Evolutionary conservation across 1,140 invertebrate genomes (phyloP).

Genomic region (Bombus polaris): DNA sequence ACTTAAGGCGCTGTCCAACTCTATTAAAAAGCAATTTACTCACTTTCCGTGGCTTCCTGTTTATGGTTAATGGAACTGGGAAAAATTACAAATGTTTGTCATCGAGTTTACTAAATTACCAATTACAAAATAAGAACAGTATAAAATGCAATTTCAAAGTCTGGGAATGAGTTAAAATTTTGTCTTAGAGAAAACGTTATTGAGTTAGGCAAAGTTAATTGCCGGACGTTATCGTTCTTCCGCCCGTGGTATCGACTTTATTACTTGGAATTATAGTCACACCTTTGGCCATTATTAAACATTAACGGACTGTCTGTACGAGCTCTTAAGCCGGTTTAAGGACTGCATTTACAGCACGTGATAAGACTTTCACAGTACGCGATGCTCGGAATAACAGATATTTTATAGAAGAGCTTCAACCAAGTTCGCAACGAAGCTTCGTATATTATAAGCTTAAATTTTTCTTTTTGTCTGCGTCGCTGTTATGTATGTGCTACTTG

Average conservation of each 20-base stretch:
- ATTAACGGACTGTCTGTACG: slow-evolving; percentile 40
- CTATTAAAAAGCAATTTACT: not conserved
- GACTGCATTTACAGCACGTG: slow-evolving; percentile 38
- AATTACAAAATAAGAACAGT: not conserved
- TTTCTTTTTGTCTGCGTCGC: not conserved
- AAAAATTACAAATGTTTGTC: not conserved
- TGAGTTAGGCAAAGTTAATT: not conserved
- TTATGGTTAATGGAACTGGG: not conserved
- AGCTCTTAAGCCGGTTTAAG: slow-evolving; percentile 37
- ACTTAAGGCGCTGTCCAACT: not conserved
- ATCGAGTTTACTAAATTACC: not conserved
- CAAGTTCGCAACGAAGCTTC: not conserved
- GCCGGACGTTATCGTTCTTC: slow-evolving; percentile 4
- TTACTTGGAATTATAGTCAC: slow-evolving; percentile 29
- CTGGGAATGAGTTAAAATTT: not conserved
- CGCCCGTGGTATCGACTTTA: slow-evolving; percentile 19
- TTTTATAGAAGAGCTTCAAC: not conserved
- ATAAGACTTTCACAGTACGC: slow-evolving; percentile 17
- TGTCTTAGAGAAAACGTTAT: no score
- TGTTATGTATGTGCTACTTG: no score
- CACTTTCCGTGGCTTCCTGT: not conserved
- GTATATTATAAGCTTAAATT: not conserved
- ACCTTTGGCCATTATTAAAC: slow-evolving; percentile 40
- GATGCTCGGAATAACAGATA: slow-evolving; percentile 21
- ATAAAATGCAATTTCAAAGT: not conserved